phyloP scores from a whole-genome alignment of 2,113 vertebrate genomes.

The Corvus hawaiiensis region DNA sequence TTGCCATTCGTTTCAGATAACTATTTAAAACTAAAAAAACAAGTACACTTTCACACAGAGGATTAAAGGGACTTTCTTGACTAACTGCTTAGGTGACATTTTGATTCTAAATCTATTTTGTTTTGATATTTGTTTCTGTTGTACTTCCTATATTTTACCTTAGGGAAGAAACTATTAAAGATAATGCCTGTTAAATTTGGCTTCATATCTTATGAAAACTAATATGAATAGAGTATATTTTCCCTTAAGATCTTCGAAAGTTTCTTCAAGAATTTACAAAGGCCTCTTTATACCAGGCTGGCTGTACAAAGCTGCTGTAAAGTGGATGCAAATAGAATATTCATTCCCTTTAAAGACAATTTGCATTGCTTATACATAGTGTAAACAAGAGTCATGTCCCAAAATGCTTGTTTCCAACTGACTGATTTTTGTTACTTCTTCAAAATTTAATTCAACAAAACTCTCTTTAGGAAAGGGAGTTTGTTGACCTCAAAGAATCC shows the following conservation, averaged over 20 bases:
- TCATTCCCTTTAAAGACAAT: background rate
- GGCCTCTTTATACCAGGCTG: background rate
- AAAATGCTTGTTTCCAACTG: background rate
- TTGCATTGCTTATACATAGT: background rate
- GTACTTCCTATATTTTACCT: background rate
- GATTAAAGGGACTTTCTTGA: background rate
- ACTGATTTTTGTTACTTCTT: background rate
- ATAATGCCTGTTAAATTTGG: background rate
- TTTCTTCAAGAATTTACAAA: background rate
- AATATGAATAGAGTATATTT: background rate
- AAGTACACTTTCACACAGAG: background rate
- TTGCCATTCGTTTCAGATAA: background rate
- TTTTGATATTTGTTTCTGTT: background rate
- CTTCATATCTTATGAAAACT: background rate
- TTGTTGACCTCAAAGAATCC: background rate
- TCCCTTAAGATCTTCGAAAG: background rate
- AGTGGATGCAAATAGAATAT: background rate
- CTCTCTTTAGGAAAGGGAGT: background rate
- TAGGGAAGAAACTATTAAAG: background rate
- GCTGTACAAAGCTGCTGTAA: background rate
- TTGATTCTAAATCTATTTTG: background rate
- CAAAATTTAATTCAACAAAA: slow-evolving; percentile 39
- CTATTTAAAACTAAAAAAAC: background rate
- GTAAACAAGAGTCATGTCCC: background rate
- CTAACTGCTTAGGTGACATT: background rate